Evolutionary conservation across 2,888 invertebrate genomes (phyloP).

Genomic region (Synanthedon myopaeformis): DNA sequence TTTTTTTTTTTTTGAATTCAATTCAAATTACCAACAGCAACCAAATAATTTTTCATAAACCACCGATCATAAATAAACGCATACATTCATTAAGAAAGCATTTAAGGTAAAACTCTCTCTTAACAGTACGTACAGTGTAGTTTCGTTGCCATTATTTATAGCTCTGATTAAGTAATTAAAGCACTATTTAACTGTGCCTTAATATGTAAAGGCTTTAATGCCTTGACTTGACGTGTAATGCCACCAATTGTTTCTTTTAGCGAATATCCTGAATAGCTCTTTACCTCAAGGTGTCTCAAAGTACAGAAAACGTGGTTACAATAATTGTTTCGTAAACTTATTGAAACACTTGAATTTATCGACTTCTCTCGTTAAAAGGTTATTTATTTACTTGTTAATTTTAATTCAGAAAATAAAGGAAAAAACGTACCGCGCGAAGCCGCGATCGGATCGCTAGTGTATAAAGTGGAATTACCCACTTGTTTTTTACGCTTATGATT

Average conservation of each 20-base stretch:
- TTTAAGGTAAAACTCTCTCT: too few species aligned
- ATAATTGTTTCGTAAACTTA: neutral
- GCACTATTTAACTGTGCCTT: constrained; percentile 1
- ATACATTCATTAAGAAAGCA: too few species aligned
- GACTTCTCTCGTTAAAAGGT: neutral
- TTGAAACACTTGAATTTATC: neutral
- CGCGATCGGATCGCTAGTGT: too few species aligned
- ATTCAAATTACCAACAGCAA: too few species aligned
- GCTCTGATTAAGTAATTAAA: constrained; percentile 16
- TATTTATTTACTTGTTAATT: too few species aligned
- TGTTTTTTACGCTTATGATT: too few species aligned
- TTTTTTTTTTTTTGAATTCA: too few species aligned
- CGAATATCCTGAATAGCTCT: constrained; percentile 10
- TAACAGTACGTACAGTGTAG: neutral
- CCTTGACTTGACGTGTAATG: constrained; percentile 7
- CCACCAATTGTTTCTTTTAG: constrained; percentile 10
- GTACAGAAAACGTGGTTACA: neutral
- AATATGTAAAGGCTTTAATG: constrained; percentile 7
- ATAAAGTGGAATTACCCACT: too few species aligned
- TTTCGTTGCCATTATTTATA: constrained; percentile 13
- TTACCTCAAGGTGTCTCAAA: neutral
- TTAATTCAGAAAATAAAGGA: too few species aligned
- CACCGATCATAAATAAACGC: too few species aligned
- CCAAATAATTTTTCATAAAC: too few species aligned
- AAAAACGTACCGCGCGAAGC: too few species aligned